Base-by-base conservation (phyloP, 2,888 invertebrate species). In the Metalampra italica region DNA sequence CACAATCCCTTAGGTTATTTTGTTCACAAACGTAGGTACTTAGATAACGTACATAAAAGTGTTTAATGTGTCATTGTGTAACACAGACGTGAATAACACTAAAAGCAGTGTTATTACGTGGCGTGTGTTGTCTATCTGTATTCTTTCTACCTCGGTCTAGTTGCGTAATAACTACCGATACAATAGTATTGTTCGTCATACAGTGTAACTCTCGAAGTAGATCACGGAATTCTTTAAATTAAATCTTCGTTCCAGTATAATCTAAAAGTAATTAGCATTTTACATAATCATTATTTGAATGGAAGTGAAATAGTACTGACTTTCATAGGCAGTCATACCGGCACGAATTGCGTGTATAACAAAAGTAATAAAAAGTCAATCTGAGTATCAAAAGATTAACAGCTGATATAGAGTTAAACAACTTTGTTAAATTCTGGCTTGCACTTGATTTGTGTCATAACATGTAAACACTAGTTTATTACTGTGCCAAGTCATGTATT, bases 1-100 rank as follows among this genome's bases (percentile, higher is more conserved):
- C 75, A 65, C 68, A 66, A 60, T 67, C 62, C 64, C 64, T 65
- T 70, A 62, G 66, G 62, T 71, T 36, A 69, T 68, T 66, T 57
- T 65, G 68, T 66, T 71, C 69, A 74, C 68, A 57, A 64, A n/a
- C n/a, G n/a, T n/a, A 70, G 55, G n/a, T 65, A 72, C 76, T 82
- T 82, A 80, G 80, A 80, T 82, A 82, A 82, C 75, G 60, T 52
- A 66, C 68, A 76, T 55, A 78, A 79, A 83, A 83, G 82, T 76
- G 73, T 71, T 73, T 67, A 74, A 75, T 77, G 73, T 66, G 44
- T 52, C 69, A 67, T 84, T 84, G 68, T 66, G 75, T 66, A 82
- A 82, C 57, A 29, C 29, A 11, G 59, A 61, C 59, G 62, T 22
- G 66, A 62, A 71, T 71, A 71, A 71, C 65, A 70, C 71, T 65